A percentile compares a stretch with the other conserved stretches of the same genome.
Conservation (phyloP, 2,888 invertebrate species). For the Lomographa bimaculata region DNA sequence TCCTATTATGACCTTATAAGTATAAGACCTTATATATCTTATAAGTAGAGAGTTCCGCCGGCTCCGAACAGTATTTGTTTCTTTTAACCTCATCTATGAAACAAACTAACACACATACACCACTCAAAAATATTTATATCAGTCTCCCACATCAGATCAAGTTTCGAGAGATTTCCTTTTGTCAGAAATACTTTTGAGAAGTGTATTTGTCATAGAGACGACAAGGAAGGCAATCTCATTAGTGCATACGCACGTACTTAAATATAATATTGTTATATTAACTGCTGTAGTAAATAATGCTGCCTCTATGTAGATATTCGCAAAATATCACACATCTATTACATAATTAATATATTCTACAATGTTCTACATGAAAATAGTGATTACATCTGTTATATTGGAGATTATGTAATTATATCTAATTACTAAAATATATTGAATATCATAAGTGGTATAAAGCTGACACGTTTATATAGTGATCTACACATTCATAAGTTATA, state of each 20-base stretch:
- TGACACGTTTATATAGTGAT: slow-evolving; percentile 10
- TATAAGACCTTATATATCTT: too few species aligned
- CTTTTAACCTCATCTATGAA: slow-evolving; percentile 14
- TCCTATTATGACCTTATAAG: too few species aligned
- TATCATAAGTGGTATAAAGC: slow-evolving; percentile 32
- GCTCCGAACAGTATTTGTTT: too few species aligned
- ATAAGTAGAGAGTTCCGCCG: too few species aligned
- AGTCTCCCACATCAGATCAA: slow-evolving; percentile 51
- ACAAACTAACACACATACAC: slow-evolving; percentile 23
- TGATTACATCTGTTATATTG: slow-evolving; percentile 7
- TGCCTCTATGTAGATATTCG: slow-evolving; percentile 79
- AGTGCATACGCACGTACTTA: slow-evolving; percentile 58
- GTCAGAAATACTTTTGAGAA: slow-evolving; percentile 35
- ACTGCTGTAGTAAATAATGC: slow-evolving; percentile 66
- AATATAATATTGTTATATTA: slow-evolving; percentile 49
- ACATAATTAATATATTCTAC: slow-evolving; percentile 39
- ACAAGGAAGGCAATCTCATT: slow-evolving; percentile 38
- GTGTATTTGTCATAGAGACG: slow-evolving; percentile 19
- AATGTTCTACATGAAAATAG: slow-evolving; percentile 61
- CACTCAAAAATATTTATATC: slow-evolving; percentile 47
- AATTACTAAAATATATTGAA: slow-evolving; percentile 29
- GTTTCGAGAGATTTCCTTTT: slow-evolving; percentile 43
- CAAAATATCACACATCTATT: slow-evolving; percentile 75
- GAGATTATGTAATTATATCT: slow-evolving; percentile 3
- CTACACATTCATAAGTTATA: slow-evolving; percentile 10